Percentiles rank a stretch among this genome's conserved stretches.
phyloP scores from a whole-genome alignment of 2,797 vertebrate genomes.

The Macropodus opercularis region DNA sequence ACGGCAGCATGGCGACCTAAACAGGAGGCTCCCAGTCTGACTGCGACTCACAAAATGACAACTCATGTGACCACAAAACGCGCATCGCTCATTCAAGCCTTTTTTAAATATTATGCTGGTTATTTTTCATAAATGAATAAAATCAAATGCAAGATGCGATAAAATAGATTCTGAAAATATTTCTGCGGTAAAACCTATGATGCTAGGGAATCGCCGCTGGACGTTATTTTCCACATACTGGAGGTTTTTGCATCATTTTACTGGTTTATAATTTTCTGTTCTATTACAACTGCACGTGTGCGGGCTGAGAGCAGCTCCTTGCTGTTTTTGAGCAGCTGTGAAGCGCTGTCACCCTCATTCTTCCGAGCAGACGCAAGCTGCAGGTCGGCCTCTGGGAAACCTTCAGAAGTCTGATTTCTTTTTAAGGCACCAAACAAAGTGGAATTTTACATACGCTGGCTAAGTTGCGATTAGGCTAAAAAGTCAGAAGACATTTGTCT shows the following conservation, averaged over 20 bases:
- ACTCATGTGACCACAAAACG: constrained; percentile 19
- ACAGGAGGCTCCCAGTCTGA: constrained; percentile 3
- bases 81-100: constrained; percentile 11
- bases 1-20: constrained; percentile 2
- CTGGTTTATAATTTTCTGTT: constrained; percentile 9
- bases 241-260: constrained; percentile 12
- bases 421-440: constrained; percentile 10
- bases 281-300: constrained; percentile 5
- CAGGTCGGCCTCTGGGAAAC: constrained; percentile 22
- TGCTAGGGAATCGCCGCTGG: constrained; percentile 17
- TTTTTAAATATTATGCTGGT: not conserved
- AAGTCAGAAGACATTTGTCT: constrained; percentile 33
- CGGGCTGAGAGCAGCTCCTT: constrained; percentile 20
- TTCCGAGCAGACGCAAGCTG: constrained; percentile 22
- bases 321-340: constrained; percentile 51
- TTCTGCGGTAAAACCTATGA: constrained; percentile 12
- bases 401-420: constrained; percentile 37
- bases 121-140: too few species aligned
- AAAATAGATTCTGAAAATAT: constrained; percentile 35
- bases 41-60: constrained; percentile 12
- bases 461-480: constrained; percentile 3
- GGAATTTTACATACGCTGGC: constrained; percentile 3
- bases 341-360: constrained; percentile 37
- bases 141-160: constrained; percentile 6
- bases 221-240: constrained; percentile 18